A percentile compares a stretch with the other conserved stretches of the same genome.
Evolutionary conservation across 2,888 invertebrate genomes (phyloP).

Genomic region (Heliconius aoede): DNA sequence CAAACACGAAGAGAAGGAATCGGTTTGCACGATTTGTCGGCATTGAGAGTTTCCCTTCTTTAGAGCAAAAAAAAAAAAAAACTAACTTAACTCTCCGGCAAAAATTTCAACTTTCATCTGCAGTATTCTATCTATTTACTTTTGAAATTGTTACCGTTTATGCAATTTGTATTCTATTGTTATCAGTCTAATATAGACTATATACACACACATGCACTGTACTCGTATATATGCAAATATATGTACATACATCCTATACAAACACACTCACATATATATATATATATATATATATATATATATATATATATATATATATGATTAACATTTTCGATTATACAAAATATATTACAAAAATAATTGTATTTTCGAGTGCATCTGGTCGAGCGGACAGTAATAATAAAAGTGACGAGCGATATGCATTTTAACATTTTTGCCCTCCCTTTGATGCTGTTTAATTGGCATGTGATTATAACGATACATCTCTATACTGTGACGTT

Average conservation of each 20-base stretch:
- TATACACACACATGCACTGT: neutral
- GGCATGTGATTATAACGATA: conserved; percentile 10
- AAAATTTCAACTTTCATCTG: neutral
- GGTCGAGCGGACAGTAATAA: conserved; percentile 8
- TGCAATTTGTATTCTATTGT: neutral
- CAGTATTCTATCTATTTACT: neutral
- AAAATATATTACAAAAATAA: conserved; percentile 1
- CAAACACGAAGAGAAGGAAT: conserved; percentile 51
- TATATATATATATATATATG: neutral
- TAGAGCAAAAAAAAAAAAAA: neutral
- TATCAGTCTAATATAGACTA: too few species aligned
- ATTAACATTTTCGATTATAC: neutral
- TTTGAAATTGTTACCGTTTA: neutral
- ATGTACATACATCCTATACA: neutral
- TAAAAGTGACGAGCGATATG: conserved; percentile 7
- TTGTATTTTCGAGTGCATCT: neutral
- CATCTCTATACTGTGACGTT: conserved; percentile 10
- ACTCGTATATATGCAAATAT: neutral
- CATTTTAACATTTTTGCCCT: conserved; percentile 8
- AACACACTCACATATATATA: neutral
- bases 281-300: neutral
- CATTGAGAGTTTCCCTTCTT: neutral
- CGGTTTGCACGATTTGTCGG: conserved; percentile 41
- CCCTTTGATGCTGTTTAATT: conserved; percentile 19
- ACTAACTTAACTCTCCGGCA: neutral